Base-by-base conservation (phyloP, 2,113 vertebrate genomes). In the Colossoma macropomum region DNA sequence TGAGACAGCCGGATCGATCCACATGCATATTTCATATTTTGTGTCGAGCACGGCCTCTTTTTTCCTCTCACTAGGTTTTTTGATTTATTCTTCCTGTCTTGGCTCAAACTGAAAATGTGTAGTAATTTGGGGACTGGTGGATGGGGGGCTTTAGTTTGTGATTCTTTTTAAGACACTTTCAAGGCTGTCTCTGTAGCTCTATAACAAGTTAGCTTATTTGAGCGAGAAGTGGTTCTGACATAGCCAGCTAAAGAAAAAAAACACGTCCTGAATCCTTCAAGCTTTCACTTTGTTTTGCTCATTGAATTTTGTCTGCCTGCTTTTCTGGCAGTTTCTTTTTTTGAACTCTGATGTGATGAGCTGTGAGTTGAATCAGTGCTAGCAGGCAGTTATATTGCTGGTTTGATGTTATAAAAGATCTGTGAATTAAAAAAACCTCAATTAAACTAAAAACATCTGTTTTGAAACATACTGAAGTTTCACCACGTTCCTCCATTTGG, bases 11-110 rank as follows among this genome's bases (percentile, higher is more conserved):
- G 52, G 75, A 85, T 85, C 65, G 65, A 87, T 85, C 70, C 73
- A 59, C 85, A 84, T 87, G 56, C 76, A 85, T 85, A 82, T 85
- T 85, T 85, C 23, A 87, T 82, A 56, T 54, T 50, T 66, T 75
- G 25, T 81, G 23, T 34, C 30, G 23, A 80, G 63, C 71, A 71
- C 15, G 23, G 80, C 75, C 84, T 90, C 85, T 88, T 72, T 83
- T 62, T 73, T 54, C 45, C 86, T 86, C 77, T 81, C 74, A 72
- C 28, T 23, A 12, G n/a, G 54, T 12, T 2, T 62, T 81, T 77
- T 81, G 74, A 81, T 73, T 66, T 66, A 59, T 34, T 28, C 65
- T 83, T 56, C 50, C 77, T 66, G 70, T 86, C 60, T 50, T 41
- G 62, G 27, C 19, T 17, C 19, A 68, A 65, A 50, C 62, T 30